Percentiles rank a stretch among this genome's conserved stretches.
Evolutionary conservation across 2,888 invertebrate genomes (phyloP).

Genomic region (Ecdyonurus torrentis): DNA sequence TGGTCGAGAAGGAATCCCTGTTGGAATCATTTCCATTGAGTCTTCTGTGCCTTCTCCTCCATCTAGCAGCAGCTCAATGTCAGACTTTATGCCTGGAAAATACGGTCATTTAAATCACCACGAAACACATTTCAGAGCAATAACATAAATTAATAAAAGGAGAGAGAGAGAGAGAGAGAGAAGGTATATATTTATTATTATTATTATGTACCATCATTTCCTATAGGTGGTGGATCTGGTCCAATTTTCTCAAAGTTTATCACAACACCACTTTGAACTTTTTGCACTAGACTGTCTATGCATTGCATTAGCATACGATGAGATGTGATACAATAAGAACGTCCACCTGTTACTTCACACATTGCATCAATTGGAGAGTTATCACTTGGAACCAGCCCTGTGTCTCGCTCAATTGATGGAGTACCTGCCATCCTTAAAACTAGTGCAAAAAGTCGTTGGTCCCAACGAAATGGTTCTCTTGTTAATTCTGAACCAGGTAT

Average conservation of each 20-base stretch:
- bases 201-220: slow-evolving; percentile 27
- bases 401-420: slow-evolving; percentile 70
- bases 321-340: slow-evolving; percentile 89
- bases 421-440: slow-evolving; percentile 85
- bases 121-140: no score
- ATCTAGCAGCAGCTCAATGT: slow-evolving; percentile 1
- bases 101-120: no score
- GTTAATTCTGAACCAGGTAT: slow-evolving; percentile 95
- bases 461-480: slow-evolving; percentile 98
- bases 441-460: slow-evolving; percentile 91
- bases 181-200: no score
- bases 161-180: no score
- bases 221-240: slow-evolving; percentile 60
- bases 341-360: slow-evolving; percentile 97
- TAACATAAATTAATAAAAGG: no score
- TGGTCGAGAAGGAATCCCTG: slow-evolving; percentile 2
- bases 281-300: slow-evolving; percentile 90
- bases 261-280: slow-evolving; percentile 94
- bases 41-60: neutral
- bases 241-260: slow-evolving; percentile 95
- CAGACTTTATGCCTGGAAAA: neutral
- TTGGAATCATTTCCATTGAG: neutral
- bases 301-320: slow-evolving; percentile 92
- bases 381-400: slow-evolving; percentile 82
- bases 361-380: slow-evolving; percentile 90